These are phyloP conservation scores for Maniola hyperantus DNA, from an alignment of 2,888 invertebrate genomes.

Conservation along the genomic window DNA sequence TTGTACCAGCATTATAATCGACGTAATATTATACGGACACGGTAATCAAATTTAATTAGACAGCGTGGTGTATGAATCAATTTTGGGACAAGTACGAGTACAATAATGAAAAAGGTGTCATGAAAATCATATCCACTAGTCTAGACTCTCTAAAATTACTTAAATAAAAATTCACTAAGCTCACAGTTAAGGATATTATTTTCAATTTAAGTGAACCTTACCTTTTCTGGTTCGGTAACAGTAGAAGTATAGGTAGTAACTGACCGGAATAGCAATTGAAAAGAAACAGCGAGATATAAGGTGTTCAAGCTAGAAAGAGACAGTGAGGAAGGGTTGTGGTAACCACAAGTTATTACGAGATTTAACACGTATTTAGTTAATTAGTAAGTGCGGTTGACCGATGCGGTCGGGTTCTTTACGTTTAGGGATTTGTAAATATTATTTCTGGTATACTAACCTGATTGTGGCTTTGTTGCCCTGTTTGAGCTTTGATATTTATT, in stretches of 20 bases:
- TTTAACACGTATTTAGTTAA: slow-evolving; percentile 81
- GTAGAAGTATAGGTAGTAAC: background rate
- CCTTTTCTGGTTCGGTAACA: slow-evolving; percentile 2
- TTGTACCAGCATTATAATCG: slow-evolving; percentile 14
- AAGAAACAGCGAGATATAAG: slow-evolving; percentile 47
- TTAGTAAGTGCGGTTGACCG: slow-evolving; percentile 79
- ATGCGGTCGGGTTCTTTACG: slow-evolving; percentile 57
- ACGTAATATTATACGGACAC: background rate
- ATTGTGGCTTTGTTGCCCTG: slow-evolving; percentile 56
- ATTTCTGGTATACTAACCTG: slow-evolving; percentile 70
- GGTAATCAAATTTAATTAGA: background rate
- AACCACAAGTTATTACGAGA: slow-evolving; percentile 79
- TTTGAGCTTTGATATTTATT: background rate
- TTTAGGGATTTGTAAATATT: slow-evolving; percentile 71
- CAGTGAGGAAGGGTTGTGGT: slow-evolving; percentile 61
- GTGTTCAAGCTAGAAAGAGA: slow-evolving; percentile 53
- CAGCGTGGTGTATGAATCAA: background rate
- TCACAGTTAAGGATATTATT: too few species aligned
- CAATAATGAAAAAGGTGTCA: background rate
- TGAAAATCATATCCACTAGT: background rate
- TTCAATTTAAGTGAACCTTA: too few species aligned
- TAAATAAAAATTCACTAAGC: too few species aligned
- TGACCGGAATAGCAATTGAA: slow-evolving; percentile 31
- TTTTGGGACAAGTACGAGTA: background rate
- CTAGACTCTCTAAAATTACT: background rate